These are phyloP conservation scores for Hartigia nigra DNA, from an alignment of 2,888 invertebrate species.

Conservation along the genomic window DNA sequence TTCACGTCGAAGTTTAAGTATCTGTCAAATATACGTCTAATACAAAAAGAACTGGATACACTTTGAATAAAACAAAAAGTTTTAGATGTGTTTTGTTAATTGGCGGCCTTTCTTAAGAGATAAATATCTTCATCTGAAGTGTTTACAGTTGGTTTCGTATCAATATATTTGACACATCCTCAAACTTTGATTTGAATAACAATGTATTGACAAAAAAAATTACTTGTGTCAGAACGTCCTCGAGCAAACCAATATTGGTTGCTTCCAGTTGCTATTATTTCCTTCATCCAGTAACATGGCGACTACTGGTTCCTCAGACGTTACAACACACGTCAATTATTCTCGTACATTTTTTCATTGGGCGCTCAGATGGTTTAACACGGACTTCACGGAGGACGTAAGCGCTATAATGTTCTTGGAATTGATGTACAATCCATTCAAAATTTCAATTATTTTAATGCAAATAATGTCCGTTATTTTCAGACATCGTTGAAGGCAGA, in stretches of 20 bases:
- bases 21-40: not conserved
- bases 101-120: not conserved
- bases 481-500: conserved; percentile 43
- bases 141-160: not conserved
- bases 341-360: conserved; percentile 46
- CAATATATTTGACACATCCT: not conserved
- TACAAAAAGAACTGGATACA: not conserved
- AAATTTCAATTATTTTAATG: not conserved
- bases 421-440: not conserved
- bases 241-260: not conserved
- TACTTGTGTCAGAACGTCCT: not conserved
- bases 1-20: not conserved
- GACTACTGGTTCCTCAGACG: not conserved
- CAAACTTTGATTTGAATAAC: not conserved
- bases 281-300: not conserved
- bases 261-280: not conserved
- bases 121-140: not conserved
- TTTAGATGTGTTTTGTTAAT: not conserved
- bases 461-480: conserved; percentile 13
- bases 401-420: conserved; percentile 19
- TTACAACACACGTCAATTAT: not conserved
- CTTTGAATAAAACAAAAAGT: not conserved
- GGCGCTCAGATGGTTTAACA: conserved; percentile 48
- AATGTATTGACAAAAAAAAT: not conserved
- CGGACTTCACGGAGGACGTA: conserved; percentile 36